A percentile compares a stretch with the other conserved stretches of the same genome.
Conservation (phyloP, 2,797 vertebrate genomes). For the Mionectes olivaceus region DNA sequence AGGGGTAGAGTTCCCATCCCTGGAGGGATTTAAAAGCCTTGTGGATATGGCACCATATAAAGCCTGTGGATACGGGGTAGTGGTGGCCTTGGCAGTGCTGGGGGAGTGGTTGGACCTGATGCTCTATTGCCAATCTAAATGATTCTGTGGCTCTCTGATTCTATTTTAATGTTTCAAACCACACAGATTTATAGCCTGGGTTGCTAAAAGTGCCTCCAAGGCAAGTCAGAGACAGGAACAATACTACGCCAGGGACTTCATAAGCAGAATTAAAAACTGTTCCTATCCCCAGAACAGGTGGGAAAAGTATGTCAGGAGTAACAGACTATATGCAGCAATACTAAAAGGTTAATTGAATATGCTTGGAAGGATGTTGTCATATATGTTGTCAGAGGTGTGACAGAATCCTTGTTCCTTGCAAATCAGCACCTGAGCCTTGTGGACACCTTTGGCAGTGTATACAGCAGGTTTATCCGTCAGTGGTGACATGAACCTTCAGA, state of each 20-base stretch:
- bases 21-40: neutral
- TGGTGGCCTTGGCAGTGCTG: neutral
- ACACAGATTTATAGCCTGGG: neutral
- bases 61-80: neutral
- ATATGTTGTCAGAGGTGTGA: neutral
- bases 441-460: neutral
- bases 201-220: neutral
- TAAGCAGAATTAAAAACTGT: neutral
- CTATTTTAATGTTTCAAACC: neutral
- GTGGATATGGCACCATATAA: neutral
- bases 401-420: neutral
- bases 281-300: neutral
- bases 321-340: neutral
- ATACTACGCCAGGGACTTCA: neutral
- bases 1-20: neutral
- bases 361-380: neutral
- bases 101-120: neutral
- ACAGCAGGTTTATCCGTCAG: neutral
- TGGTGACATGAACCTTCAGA: neutral
- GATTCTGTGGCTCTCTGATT: neutral
- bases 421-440: neutral
- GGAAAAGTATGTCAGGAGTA: neutral
- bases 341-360: neutral
- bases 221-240: neutral
- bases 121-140: neutral